These are phyloP conservation scores for Caenorhabditis afra DNA, from an alignment of 2,888 invertebrate species.

Conservation along the genomic window DNA sequence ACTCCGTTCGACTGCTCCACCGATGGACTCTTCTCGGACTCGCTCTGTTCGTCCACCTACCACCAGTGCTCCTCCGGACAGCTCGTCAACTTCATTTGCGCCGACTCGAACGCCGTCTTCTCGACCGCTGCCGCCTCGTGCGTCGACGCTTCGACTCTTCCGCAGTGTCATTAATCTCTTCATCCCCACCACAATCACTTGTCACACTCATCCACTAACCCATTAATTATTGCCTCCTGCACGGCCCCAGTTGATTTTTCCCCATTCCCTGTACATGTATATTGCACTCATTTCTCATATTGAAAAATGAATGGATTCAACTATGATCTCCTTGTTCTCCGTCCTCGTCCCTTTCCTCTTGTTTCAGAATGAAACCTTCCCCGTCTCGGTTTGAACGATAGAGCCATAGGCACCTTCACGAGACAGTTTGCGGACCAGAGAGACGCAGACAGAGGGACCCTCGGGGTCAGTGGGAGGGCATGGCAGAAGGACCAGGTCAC, in stretches of 20 bases:
- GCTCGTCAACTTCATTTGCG: constrained; percentile 47
- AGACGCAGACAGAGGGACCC: no score
- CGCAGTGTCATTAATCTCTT: constrained; percentile 33
- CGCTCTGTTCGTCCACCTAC: constrained; percentile 35
- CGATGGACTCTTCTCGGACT: constrained; percentile 36
- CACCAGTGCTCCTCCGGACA: constrained; percentile 39
- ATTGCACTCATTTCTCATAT: constrained; percentile 38
- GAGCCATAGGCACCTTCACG: no score
- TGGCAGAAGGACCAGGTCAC: no score
- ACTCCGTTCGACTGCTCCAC: constrained; percentile 38
- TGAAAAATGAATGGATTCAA: constrained; percentile 29
- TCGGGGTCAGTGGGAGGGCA: no score
- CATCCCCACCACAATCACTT: not conserved
- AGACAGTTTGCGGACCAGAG: no score
- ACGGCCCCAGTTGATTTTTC: not conserved
- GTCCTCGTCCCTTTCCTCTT: no score
- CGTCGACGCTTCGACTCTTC: constrained; percentile 35
- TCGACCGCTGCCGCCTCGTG: constrained; percentile 37
- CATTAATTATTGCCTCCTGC: constrained; percentile 23
- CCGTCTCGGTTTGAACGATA: no score
- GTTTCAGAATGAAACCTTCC: no score
- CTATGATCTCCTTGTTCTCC: no score
- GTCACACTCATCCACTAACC: constrained; percentile 8
- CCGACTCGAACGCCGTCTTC: constrained; percentile 37
- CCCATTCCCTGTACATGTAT: constrained; percentile 10